These are phyloP conservation scores for Leptothorax acervorum DNA, from an alignment of 2,888 invertebrate species.

Conservation along the genomic window DNA sequence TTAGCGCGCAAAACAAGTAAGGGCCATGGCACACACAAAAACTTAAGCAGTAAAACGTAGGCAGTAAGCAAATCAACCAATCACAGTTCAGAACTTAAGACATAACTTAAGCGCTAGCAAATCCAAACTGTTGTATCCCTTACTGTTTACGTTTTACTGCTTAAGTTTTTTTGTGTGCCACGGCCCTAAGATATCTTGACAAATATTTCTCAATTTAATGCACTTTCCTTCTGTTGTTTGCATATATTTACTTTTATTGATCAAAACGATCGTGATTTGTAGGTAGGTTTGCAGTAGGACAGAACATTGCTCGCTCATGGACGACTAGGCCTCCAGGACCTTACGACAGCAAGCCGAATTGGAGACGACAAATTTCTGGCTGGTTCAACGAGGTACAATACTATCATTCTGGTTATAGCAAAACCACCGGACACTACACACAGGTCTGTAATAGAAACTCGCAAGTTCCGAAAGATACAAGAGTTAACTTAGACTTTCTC, in stretches of 20 bases:
- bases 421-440: slow-evolving; percentile 93
- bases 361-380: slow-evolving; percentile 91
- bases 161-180: too few species aligned
- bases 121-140: too few species aligned
- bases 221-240: background rate
- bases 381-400: slow-evolving; percentile 93
- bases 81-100: too few species aligned
- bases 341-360: slow-evolving; percentile 90
- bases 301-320: slow-evolving; percentile 94
- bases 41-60: too few species aligned
- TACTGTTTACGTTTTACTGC: too few species aligned
- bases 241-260: background rate
- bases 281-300: slow-evolving; percentile 94
- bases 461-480: background rate
- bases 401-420: slow-evolving; percentile 88
- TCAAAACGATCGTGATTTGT: slow-evolving; percentile 65
- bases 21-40: too few species aligned
- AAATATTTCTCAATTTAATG: background rate
- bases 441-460: slow-evolving; percentile 87
- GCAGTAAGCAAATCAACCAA: too few species aligned
- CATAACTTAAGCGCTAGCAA: too few species aligned
- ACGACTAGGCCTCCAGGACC: slow-evolving; percentile 89
- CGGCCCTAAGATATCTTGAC: too few species aligned
- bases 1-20: background rate
- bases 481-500: background rate